Percentiles rank a stretch among this genome's conserved stretches.
Evolutionary conservation across 1,140 invertebrate species (phyloP).

Genomic region (Bombus fervidus): DNA sequence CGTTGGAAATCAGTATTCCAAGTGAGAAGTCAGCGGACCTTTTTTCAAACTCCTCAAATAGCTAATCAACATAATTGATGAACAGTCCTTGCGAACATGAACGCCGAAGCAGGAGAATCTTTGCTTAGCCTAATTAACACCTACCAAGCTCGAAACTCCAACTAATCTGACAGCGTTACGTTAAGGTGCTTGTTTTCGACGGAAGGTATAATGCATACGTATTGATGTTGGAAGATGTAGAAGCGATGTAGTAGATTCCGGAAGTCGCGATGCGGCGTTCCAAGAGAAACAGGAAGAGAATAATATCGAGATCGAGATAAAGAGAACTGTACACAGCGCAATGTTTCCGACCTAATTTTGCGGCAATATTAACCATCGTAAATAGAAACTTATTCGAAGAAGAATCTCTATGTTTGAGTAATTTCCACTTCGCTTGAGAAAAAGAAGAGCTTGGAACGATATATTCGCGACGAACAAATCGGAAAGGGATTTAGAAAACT

Average conservation of each 20-base stretch:
- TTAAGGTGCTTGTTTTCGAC: constrained; percentile 42
- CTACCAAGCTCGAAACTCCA: constrained; percentile 32
- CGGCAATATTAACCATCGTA: background rate
- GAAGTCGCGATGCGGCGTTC: constrained; percentile 12
- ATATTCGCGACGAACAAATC: no score
- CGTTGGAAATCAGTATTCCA: constrained; percentile 1
- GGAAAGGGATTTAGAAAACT: background rate
- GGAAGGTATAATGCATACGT: constrained; percentile 31
- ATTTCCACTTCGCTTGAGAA: background rate
- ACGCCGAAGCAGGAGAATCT: constrained; percentile 29
- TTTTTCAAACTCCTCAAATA: background rate
- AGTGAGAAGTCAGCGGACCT: rapidly evolving
- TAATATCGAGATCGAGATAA: constrained; percentile 30
- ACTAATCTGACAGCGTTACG: constrained; percentile 45
- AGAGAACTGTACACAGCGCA: background rate
- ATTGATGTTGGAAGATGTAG: constrained; percentile 33
- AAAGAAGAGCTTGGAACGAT: background rate
- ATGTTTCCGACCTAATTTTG: constrained; percentile 32
- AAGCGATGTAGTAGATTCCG: constrained; percentile 28
- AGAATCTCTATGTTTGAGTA: background rate
- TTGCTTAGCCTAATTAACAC: constrained; percentile 62
- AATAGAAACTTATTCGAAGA: background rate
- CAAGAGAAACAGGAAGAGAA: constrained; percentile 34
- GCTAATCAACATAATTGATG: constrained; percentile 64
- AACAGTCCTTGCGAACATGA: constrained; percentile 7